These are phyloP conservation scores for Toxotes jaculatrix DNA, from an alignment of 2,113 vertebrate species.

Conservation along the genomic window DNA sequence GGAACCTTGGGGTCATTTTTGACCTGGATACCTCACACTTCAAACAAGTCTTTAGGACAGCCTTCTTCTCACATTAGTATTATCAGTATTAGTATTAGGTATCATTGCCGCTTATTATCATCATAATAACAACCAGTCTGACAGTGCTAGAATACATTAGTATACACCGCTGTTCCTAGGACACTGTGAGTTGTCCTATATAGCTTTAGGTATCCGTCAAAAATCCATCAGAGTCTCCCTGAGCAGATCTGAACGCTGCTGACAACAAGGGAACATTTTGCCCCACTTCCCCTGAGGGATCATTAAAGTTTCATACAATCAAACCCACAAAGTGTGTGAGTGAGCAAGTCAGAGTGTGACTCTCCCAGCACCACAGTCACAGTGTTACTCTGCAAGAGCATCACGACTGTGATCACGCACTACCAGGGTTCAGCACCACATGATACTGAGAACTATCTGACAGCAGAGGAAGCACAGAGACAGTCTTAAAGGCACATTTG, in stretches of 20 bases:
- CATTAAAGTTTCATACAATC: constrained; percentile 56
- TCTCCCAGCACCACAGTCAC: constrained; percentile 1
- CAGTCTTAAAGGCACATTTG: not conserved
- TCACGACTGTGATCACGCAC: not conserved
- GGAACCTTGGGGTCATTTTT: too few relatives aligned
- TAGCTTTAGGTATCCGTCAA: constrained; percentile 10
- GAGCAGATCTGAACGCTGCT: constrained; percentile 22
- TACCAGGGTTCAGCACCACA: constrained; percentile 2
- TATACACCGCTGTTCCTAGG: not conserved
- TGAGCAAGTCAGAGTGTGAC: not conserved
- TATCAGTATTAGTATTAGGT: too few relatives aligned
- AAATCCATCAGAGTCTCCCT: not conserved
- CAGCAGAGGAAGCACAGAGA: not conserved
- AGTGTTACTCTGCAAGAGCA: not conserved
- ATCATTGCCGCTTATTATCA: too few relatives aligned
- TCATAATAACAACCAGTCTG: too few relatives aligned
- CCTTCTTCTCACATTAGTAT: too few relatives aligned
- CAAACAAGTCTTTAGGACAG: too few relatives aligned
- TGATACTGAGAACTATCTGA: not conserved
- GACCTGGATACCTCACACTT: too few relatives aligned
- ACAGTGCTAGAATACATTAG: too few relatives aligned
- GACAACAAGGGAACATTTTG: constrained; percentile 39
- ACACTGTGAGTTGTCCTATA: constrained; percentile 22
- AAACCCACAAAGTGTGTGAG: constrained; percentile 21
- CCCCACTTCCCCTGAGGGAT: constrained; percentile 37